Base-by-base conservation (phyloP, 2,888 invertebrate genomes). In the Empis livida region DNA sequence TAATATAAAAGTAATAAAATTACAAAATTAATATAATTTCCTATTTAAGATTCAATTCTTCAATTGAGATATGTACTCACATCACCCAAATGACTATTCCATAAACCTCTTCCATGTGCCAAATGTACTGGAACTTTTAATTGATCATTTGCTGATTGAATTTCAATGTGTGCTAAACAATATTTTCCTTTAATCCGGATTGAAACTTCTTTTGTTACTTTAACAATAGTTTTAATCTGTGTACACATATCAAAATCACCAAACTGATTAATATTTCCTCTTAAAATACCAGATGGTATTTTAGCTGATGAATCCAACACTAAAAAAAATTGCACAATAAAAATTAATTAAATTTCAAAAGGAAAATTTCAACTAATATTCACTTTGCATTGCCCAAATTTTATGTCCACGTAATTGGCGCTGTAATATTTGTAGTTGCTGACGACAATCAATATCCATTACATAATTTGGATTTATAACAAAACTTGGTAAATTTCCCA, bases 301-400 rank as follows among this genome's bases (percentile, higher is more conserved):
- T 82, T 82, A n/a, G 78, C 82, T 31, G 79, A 78, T 30, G 82
- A 75, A 64, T 82, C 82, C 59, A 82, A 70, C 81, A 83, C 82
- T 82, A 70, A 37, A 38, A 30, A 46, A 1, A 37, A 14, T 30
- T 30, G 9, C n/a, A 42, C 9, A 13, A 10, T 10, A 6, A 31
- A 15, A n/a, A 31, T 44, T 27, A 16, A 11, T 10, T 17, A 17
- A 27, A 27, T 27, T 27, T 8, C 9, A 27, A 27, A 27, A 8
- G 20, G 5, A 20, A 20, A 5, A 20, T 20, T 20, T 20, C 5
- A 5, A 5, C 5, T 17, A 30, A n/a, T 10, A 46, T 23, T 76
- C 71, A 82, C 82, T 82, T 67, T 80, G 81, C 55, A 83, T 65
- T 48, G 82, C 80, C 83, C 83, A 83, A 54, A 82, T 60, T 65